Percentiles rank a stretch among this genome's conserved stretches.
phyloP scores from a whole-genome alignment of 2,888 invertebrate species.

The Spodoptera littoralis region DNA sequence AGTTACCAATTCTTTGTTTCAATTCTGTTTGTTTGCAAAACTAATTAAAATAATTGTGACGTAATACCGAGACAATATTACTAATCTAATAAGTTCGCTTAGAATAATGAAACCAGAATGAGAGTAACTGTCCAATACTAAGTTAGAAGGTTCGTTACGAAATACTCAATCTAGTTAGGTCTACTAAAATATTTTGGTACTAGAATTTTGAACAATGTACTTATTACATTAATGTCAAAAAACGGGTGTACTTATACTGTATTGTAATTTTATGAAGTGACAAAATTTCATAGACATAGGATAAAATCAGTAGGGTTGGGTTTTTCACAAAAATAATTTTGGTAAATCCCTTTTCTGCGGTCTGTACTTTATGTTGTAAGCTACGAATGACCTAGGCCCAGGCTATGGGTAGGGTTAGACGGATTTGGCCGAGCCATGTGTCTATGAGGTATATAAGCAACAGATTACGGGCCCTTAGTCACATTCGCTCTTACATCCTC shows the following conservation, averaged over 20 bases:
- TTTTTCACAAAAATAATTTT: neutral
- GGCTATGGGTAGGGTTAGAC: constrained; percentile 81
- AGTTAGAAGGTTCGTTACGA: constrained; percentile 44
- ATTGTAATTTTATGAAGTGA: too few species aligned
- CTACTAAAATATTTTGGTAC: constrained; percentile 1
- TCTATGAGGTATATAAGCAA: constrained; percentile 83
- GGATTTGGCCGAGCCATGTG: constrained; percentile 81
- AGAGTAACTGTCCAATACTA: constrained; percentile 40
- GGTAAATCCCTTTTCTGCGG: constrained; percentile 60
- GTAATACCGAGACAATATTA: constrained; percentile 64
- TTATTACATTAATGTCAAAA: neutral
- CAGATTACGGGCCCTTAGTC: constrained; percentile 67
- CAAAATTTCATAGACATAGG: too few species aligned
- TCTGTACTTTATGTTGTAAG: constrained; percentile 71
- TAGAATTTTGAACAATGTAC: constrained; percentile 8
- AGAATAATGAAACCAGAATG: constrained; percentile 42
- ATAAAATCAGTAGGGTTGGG: too few species aligned
- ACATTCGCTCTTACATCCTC: constrained; percentile 82
- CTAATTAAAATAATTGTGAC: constrained; percentile 58
- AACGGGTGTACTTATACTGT: too few species aligned
- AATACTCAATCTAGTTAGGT: constrained; percentile 23
- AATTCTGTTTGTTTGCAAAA: constrained; percentile 7
- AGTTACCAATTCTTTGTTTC: constrained; percentile 35
- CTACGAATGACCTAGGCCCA: constrained; percentile 82
- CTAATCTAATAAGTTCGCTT: constrained; percentile 58